A percentile compares a stretch with the other conserved stretches of the same genome.
Evolutionary conservation across 2,797 vertebrate species (phyloP).

Genomic region (Crenuchus spilurus): DNA sequence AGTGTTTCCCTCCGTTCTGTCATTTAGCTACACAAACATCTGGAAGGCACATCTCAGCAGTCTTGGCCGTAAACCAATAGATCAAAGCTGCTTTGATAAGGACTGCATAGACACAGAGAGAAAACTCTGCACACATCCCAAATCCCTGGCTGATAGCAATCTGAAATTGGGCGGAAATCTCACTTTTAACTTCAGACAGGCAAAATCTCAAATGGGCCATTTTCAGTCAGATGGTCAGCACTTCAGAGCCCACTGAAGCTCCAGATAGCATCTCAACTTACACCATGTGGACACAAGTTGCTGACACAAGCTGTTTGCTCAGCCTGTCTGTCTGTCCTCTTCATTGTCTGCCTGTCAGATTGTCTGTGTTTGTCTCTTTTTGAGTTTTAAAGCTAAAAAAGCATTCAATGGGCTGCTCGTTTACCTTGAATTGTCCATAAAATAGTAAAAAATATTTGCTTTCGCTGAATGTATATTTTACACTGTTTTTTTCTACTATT

Average conservation of each 20-base stretch:
- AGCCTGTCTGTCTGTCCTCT: neutral
- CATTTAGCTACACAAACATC: neutral
- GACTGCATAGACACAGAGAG: neutral
- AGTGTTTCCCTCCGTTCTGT: neutral
- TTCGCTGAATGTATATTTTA: too few species aligned
- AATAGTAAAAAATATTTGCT: too few species aligned
- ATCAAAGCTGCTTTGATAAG: slow-evolving; percentile 30
- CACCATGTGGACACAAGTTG: neutral
- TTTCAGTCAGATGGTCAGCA: neutral
- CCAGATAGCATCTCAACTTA: neutral
- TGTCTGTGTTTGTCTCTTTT: neutral
- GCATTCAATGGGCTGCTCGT: too few species aligned
- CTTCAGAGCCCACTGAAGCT: neutral
- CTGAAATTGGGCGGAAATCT: neutral
- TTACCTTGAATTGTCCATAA: too few species aligned
- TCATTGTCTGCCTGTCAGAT: neutral
- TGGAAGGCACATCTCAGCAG: slow-evolving; percentile 2
- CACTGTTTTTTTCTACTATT: too few species aligned
- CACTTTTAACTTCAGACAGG: neutral
- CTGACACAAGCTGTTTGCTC: neutral
- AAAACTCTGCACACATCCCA: neutral
- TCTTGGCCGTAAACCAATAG: neutral
- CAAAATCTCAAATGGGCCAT: neutral
- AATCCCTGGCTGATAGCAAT: slow-evolving; percentile 5
- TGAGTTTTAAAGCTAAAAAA: neutral